Conservation (phyloP, 2,888 invertebrate genomes). For the Drosophila seclusa region DNA sequence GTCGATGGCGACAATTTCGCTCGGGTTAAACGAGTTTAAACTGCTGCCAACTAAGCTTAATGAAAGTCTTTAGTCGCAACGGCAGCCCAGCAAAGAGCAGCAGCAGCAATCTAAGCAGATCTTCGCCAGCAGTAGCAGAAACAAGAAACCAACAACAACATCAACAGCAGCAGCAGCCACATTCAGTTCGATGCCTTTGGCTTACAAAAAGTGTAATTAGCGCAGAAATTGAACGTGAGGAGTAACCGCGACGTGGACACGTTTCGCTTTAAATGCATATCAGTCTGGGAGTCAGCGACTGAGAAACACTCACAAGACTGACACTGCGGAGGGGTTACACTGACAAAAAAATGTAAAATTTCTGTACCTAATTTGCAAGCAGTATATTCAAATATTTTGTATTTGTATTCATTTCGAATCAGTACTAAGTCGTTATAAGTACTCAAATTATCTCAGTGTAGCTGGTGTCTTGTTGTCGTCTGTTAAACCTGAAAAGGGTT, state of each 20-base stretch:
- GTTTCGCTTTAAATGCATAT: conserved; percentile 80
- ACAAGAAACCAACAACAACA: conserved; percentile 13
- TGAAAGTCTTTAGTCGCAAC: conserved; percentile 74
- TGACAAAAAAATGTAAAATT: not conserved
- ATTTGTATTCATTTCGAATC: not conserved
- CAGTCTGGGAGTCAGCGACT: conserved; percentile 54
- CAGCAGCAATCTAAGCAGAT: conserved; percentile 70
- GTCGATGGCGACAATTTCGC: conserved; percentile 70
- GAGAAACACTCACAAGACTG: conserved; percentile 17
- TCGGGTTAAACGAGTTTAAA: conserved; percentile 77
- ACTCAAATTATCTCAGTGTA: not conserved
- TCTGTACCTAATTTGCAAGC: not conserved
- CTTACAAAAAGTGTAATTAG: conserved; percentile 83
- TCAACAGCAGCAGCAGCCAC: not conserved
- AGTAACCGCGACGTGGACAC: conserved; percentile 66
- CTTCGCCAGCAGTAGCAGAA: conserved; percentile 35
- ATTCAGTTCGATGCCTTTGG: conserved; percentile 59
- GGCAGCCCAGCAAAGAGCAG: conserved; percentile 21
- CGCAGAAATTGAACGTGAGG: conserved; percentile 79
- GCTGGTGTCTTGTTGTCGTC: conserved; percentile 27
- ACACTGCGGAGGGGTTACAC: not conserved
- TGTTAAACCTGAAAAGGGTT: conserved; percentile 10
- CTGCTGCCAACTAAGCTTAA: conserved; percentile 75
- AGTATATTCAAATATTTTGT: not conserved
- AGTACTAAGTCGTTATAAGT: not conserved